These are phyloP conservation scores for Steatornis caripensis DNA, from an alignment of 2,113 vertebrate species.

Conservation along the genomic window DNA sequence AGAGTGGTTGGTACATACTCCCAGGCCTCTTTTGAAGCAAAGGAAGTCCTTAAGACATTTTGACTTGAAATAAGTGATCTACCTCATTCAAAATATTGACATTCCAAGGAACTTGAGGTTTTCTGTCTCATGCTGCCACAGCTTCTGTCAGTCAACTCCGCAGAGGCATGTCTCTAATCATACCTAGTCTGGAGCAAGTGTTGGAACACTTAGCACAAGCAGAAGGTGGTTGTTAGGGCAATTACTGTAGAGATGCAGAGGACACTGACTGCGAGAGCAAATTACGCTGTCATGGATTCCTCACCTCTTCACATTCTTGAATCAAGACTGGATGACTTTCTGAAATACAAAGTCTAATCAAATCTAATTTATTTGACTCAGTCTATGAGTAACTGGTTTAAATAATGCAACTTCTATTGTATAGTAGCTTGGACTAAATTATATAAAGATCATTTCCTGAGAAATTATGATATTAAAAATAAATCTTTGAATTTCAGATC, in stretches of 20 bases:
- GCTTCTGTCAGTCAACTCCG: neutral
- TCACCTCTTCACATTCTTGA: neutral
- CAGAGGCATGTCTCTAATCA: neutral
- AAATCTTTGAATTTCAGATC: neutral
- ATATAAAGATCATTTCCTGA: neutral
- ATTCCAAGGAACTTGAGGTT: neutral
- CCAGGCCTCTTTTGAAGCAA: neutral
- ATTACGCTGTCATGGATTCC: neutral
- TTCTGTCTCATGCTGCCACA: neutral
- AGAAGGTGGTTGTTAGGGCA: neutral
- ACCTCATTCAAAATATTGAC: neutral
- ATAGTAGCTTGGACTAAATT: neutral
- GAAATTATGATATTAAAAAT: neutral
- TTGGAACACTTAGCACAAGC: neutral
- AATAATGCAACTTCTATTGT: neutral
- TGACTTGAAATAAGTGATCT: neutral
- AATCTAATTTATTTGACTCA: neutral
- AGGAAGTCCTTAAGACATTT: neutral
- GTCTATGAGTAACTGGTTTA: neutral
- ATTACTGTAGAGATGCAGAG: neutral
- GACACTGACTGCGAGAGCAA: neutral
- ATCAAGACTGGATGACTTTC: neutral
- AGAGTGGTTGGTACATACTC: neutral
- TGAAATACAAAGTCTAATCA: neutral
- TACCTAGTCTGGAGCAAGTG: neutral